Evolutionary conservation across 2,113 vertebrate genomes (phyloP).

Genomic region (Rhabdornis inornatus): DNA sequence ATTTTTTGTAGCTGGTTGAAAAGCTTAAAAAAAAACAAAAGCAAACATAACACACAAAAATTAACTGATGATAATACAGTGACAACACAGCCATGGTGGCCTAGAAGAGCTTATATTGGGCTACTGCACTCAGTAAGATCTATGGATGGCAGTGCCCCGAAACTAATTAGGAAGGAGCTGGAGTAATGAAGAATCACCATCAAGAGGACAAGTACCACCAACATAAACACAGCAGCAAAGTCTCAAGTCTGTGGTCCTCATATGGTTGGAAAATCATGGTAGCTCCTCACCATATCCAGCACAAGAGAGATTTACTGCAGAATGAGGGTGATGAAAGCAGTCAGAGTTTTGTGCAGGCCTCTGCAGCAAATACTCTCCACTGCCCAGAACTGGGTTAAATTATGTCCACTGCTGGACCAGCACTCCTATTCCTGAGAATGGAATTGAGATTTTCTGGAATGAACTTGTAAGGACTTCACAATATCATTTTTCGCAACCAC

Average conservation of each 20-base stretch:
- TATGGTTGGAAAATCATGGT: fast-evolving
- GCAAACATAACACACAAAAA: background rate
- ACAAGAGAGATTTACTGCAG: background rate
- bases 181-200: background rate
- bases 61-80: background rate
- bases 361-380: background rate
- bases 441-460: background rate
- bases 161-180: background rate
- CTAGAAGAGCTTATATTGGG: background rate
- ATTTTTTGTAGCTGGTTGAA: background rate
- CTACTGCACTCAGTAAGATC: background rate
- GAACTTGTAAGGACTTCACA: background rate
- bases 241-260: fast-evolving
- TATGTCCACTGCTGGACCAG: background rate
- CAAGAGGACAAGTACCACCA: background rate
- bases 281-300: background rate
- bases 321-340: background rate
- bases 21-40: background rate
- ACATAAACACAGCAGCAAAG: background rate
- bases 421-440: background rate
- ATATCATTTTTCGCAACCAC: background rate
- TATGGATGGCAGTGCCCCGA: background rate
- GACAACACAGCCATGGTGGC: background rate
- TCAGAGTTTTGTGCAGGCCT: background rate
- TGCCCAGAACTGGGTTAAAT: background rate